Conservation (phyloP, 2,797 vertebrate genomes). For the Labroides dimidiatus region DNA sequence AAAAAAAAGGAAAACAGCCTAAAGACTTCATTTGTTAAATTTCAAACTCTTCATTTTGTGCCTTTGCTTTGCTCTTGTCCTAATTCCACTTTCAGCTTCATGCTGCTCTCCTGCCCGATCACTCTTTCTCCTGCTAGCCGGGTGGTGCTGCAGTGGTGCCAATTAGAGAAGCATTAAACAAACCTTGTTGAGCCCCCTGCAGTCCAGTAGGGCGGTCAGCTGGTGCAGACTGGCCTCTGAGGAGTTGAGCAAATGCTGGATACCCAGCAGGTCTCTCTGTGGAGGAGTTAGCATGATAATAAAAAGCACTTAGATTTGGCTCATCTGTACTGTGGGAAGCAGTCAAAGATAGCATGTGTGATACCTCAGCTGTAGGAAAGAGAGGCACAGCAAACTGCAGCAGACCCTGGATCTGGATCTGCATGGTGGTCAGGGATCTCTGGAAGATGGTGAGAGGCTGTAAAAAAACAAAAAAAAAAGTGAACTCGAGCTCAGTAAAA, state of each 20-base stretch:
- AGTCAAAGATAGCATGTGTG: neutral
- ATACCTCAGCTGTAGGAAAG: slow-evolving; percentile 93
- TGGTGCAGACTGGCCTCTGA: slow-evolving; percentile 94
- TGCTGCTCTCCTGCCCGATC: slow-evolving; percentile 24
- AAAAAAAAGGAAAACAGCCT: neutral
- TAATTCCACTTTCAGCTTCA: slow-evolving; percentile 14
- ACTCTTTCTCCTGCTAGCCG: slow-evolving; percentile 44
- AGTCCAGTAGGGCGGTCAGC: slow-evolving; percentile 95
- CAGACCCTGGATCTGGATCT: slow-evolving; percentile 91
- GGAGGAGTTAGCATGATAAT: slow-evolving; percentile 26
- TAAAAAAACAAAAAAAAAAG: too few species aligned
- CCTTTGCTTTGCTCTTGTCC: neutral
- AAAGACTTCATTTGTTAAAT: slow-evolving; percentile 4
- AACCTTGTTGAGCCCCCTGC: slow-evolving; percentile 97
- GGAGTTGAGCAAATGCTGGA: slow-evolving; percentile 91
- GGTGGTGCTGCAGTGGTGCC: slow-evolving; percentile 42
- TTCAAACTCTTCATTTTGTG: neutral
- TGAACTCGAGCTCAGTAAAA: too few species aligned
- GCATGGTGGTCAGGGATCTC: slow-evolving; percentile 94
- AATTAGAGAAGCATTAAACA: slow-evolving; percentile 45
- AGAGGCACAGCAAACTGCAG: slow-evolving; percentile 91
- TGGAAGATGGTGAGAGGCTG: slow-evolving; percentile 93
- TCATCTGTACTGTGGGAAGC: neutral
- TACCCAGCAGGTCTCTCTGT: slow-evolving; percentile 91
- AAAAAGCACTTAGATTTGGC: slow-evolving; percentile 1